Evolutionary conservation across 2,797 vertebrate genomes (phyloP), one percentile per base, ranked within the genome.

Genomic region (Pangasius macronema): DNA sequence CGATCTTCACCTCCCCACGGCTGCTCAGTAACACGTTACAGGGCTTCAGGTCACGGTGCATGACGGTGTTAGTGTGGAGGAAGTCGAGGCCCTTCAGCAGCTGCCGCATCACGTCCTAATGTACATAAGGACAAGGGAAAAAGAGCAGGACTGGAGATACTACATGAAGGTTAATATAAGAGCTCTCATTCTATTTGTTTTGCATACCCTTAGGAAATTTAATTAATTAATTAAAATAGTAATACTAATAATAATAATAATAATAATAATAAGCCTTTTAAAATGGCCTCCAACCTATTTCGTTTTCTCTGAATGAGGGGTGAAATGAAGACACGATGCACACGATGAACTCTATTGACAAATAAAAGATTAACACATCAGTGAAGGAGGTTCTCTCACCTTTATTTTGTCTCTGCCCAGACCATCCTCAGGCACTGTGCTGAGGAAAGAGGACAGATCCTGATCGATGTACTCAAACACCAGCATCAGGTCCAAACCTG

Each of bases 21-120:
- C 94, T 95, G 93, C 94, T 95, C 91, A 97, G 90, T 84, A 97
- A 92, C 85, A 97, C 75, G 85, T 97, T 97, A 55, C 94, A 93
- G 0, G 96, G 96, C 87, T 96, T 97, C 16, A 97, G 91, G 91
- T 97, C 96, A 0, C 95, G 95, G 82, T 96, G 96, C 80, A 96
- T 90, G 70, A 96, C 93, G 84, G 95, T 91, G 93, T 96, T 95
- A 0, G 90, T 91, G 92, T 96, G 96, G 16, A 97, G 88, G 87
- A 96, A 96, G 93, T 96, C 96, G 88, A 96, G 86, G 3, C 96
- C 95, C 0, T 33, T 93, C 81, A 96, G 91, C 84, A 97, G 90
- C 93, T 96, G 96, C 76, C 76, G 88, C 94, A 94, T 96, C 85
- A 96, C 24, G 76, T 95, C 93, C 96, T 96, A 61, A 90, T 3